Conservation (phyloP, 2,888 invertebrate genomes). For the Odontomyia ornata region DNA sequence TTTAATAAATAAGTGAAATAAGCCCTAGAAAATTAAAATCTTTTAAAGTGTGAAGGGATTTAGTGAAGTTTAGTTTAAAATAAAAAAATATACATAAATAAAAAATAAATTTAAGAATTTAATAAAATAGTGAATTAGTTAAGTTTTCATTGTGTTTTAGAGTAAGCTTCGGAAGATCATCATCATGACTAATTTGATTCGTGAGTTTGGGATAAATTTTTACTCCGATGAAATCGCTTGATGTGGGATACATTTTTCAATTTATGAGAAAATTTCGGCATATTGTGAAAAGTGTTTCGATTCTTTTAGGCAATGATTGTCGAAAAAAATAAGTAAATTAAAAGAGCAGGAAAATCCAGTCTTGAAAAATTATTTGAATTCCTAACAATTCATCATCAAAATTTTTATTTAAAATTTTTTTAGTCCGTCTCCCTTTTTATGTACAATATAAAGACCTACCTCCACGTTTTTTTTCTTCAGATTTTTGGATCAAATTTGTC, state of each 20-base stretch:
- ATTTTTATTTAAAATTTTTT: too few relatives aligned
- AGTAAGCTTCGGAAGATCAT: background rate
- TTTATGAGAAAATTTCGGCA: background rate
- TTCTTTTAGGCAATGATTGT: too few relatives aligned
- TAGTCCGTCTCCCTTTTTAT: too few relatives aligned
- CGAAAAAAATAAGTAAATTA: too few relatives aligned
- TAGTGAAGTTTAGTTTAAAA: constrained; percentile 21
- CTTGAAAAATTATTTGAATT: too few relatives aligned
- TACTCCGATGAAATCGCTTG: background rate
- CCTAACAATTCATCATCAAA: too few relatives aligned
- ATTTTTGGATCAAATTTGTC: too few relatives aligned
- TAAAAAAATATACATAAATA: background rate
- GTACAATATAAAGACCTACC: too few relatives aligned
- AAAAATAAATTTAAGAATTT: background rate
- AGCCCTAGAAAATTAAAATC: too few relatives aligned
- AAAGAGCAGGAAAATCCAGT: too few relatives aligned
- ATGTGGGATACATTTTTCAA: background rate
- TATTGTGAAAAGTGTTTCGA: background rate
- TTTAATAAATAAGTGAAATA: too few relatives aligned
- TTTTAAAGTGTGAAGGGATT: background rate
- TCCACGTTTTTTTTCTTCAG: too few relatives aligned
- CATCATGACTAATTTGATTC: background rate
- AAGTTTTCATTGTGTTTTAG: background rate
- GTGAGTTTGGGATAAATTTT: background rate
- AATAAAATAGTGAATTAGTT: background rate